Base-by-base conservation (phyloP, 2,888 invertebrate genomes). In the Caenorhabditis auriculariae region DNA sequence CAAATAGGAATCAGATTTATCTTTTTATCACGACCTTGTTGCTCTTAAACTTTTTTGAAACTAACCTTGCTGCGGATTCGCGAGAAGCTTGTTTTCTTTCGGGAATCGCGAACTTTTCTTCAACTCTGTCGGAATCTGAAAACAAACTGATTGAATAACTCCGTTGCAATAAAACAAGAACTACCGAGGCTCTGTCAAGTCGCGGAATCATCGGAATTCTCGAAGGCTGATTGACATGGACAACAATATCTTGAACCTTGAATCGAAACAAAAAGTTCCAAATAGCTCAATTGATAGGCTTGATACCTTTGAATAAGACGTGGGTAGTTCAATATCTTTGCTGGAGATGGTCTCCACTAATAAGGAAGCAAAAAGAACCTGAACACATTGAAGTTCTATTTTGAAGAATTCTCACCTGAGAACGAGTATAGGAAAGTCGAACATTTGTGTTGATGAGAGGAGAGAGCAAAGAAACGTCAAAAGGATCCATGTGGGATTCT, bases 401-500 rank as follows among this genome's bases (percentile, higher is more conserved):
- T n/a, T n/a, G 2, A 1, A n/a, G 19, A 7, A 37, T 35, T n/a
- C 45, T 24, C 3, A 72, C 64, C 60, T 72, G 72, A 32, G 60
- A 57, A 49, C 72, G 51, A 6, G 60, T 51, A 21, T 67, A 53
- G 6, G 66, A 62, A 24, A 67, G 49, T 26, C 68, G 65, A 2
- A 68, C 56, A 47, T 70, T 72, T n/a, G 58, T 45, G 0, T 66
- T 28, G n/a, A 72, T 51, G 29, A 68, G 61, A 6, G 67, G 63
- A 15, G 58, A 41, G 17, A 72, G 46, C 21, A 72, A 49, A 6
- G 64, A 61, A 3, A 72, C 54, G 42, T 72, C 72, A 29, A 72
- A 72, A 4, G 72, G 72, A 54, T 72, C 72, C 21, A 72, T 46
- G 23, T 66, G 66, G 17, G 44, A 21, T 42, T 69, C 64, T 5